Evolutionary conservation across 2,888 invertebrate genomes (phyloP), one percentile per base, ranked within the genome.

Genomic region (Pardosa pseudoannulata): DNA sequence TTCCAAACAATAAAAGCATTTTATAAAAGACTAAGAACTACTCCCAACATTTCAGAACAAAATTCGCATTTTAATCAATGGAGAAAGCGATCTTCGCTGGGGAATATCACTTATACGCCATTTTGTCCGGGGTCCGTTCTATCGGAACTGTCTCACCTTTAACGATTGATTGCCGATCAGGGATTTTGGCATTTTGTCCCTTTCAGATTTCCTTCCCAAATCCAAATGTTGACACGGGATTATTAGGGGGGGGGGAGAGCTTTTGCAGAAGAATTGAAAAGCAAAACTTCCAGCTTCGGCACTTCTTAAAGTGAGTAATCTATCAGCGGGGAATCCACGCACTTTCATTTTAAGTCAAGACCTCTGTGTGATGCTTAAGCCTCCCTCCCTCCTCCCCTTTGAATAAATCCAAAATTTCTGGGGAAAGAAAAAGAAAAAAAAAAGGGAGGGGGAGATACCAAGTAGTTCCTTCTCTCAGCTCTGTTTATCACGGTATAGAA

Each of bases 341-440:
- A 85, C 83, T 85, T 85, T 85, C 78, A 85, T 85, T 73, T 72
- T 67, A 85, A 85, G 83, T 85, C 83, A 85, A 85, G 83, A 85
- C 83, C 83, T 79, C 83, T 62, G 73, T 78, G 78, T 73, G 72
- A 85, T 78, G 73, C 71, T 32, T 78, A 78, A 62, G 67, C 73
- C 31, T 32, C 39, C 28, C 32, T 32, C 27, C 64, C 71, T 46
- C 62, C 39, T 9, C 28, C 31, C 19, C 11, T 64, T 74, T 62
- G 28, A 13, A 62, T 72, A 56, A 73, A 56, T 56, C 41, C 65
- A 41, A 23, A 19, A 29, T 65, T 81, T 31, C 64, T 68, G n/a
- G n/a, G n/a, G n/a, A n/a, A n/a, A 50, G 23, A 16, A 23, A 23
- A 67, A 64, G 64, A 31, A 36, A 23, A 50, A 39, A 29, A n/a